phyloP scores from a whole-genome alignment of 1,140 invertebrate species.

The Globodera ellingtonae region DNA sequence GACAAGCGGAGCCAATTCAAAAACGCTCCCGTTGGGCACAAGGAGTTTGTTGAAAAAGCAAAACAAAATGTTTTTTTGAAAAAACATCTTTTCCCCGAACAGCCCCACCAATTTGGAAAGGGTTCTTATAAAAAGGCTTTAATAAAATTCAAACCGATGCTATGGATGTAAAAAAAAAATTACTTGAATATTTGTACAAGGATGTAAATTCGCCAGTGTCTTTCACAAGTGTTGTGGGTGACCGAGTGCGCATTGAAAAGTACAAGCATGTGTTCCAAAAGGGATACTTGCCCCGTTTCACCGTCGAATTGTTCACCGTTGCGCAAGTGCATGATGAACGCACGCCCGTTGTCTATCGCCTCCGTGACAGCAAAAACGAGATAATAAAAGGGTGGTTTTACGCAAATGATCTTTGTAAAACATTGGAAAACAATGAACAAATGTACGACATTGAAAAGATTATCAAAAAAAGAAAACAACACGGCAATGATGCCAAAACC shows the following conservation, averaged over 20 bases:
- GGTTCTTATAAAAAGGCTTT: no score
- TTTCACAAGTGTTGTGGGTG: slow-evolving; percentile 20
- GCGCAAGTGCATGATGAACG: neutral
- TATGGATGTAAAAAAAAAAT: no score
- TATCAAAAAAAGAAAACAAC: neutral
- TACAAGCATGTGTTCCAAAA: neutral
- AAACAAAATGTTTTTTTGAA: no score
- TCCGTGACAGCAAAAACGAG: neutral
- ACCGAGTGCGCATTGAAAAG: slow-evolving; percentile 31
- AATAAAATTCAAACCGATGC: no score
- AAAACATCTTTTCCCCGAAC: no score
- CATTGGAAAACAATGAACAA: neutral
- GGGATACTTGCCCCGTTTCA: slow-evolving; percentile 20
- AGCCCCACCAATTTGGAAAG: no score
- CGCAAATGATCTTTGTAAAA: slow-evolving; percentile 9
- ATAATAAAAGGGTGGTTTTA: slow-evolving; percentile 25
- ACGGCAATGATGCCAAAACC: no score
- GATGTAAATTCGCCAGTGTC: slow-evolving; percentile 23
- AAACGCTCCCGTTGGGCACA: no score
- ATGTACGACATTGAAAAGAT: slow-evolving; percentile 13
- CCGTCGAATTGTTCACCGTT: slow-evolving; percentile 32
- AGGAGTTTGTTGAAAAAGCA: no score
- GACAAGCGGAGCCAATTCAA: no score
- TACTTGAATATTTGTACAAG: no score
- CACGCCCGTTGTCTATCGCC: neutral